A percentile compares a stretch with the other conserved stretches of the same genome.
phyloP scores from a whole-genome alignment of 2,888 invertebrate species.

The Loripinus fragilis region DNA sequence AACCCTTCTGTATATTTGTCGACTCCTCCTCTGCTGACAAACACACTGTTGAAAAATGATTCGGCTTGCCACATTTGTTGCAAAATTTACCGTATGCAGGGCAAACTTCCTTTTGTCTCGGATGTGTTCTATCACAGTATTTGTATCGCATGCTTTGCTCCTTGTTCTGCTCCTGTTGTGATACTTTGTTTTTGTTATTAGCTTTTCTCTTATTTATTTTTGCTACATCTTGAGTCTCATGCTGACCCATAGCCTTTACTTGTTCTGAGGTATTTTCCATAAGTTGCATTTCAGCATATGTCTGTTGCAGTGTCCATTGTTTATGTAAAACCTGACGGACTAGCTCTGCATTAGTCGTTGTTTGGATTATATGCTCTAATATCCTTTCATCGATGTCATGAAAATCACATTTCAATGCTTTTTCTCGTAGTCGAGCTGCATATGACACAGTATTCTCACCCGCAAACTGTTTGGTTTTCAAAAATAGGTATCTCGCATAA shows the following conservation, averaged over 20 bases:
- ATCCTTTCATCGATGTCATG: constrained; percentile 14
- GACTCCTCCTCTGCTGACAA: not conserved
- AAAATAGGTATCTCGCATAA: not conserved
- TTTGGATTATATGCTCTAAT: constrained; percentile 12
- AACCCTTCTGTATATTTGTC: not conserved
- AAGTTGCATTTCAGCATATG: not conserved
- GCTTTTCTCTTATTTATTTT: not conserved
- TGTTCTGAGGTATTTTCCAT: not conserved
- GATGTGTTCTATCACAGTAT: constrained; percentile 18
- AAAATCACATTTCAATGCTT: constrained; percentile 6
- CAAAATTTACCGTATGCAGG: constrained; percentile 12
- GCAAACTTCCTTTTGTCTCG: not conserved
- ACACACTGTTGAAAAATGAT: constrained; percentile 3
- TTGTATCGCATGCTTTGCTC: not conserved
- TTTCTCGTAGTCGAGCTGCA: constrained; percentile 12
- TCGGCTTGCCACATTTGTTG: not conserved
- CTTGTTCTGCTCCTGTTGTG: not conserved
- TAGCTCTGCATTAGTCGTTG: not conserved
- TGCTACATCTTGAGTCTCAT: not conserved
- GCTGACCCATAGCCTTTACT: not conserved
- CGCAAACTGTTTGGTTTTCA: not conserved
- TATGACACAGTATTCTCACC: not conserved
- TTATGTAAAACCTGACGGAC: not conserved
- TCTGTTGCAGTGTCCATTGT: constrained; percentile 7
- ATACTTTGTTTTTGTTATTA: not conserved